These are phyloP conservation scores for Brachyhypopomus occidentalis DNA, from an alignment of 2,113 vertebrate genomes.

Conservation along the genomic window DNA sequence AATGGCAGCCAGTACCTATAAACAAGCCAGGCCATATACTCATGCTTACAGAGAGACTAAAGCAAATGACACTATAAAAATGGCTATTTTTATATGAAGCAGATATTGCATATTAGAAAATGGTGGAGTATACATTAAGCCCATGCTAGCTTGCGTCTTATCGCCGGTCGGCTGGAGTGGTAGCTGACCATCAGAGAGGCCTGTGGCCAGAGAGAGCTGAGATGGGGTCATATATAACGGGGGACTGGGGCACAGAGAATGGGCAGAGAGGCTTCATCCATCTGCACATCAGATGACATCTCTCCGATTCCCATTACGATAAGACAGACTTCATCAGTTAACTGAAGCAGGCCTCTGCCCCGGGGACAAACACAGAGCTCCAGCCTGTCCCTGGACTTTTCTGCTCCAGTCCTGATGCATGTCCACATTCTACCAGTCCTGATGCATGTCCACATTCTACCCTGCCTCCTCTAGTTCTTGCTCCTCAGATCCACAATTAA, in stretches of 20 bases:
- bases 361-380: too few species aligned
- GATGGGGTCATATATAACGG: conserved; percentile 69
- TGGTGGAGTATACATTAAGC: conserved; percentile 28
- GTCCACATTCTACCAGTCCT: too few species aligned
- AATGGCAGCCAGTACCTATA: too few species aligned
- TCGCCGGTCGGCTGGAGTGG: conserved; percentile 44
- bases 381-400: too few species aligned
- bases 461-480: too few species aligned
- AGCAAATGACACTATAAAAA: too few species aligned
- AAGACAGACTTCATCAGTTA: conserved; percentile 49
- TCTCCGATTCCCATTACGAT: conserved; percentile 68
- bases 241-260: conserved; percentile 58
- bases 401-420: too few species aligned
- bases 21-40: too few species aligned
- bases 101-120: background rate
- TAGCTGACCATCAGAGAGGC: conserved; percentile 32
- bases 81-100: background rate
- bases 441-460: too few species aligned
- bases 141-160: conserved; percentile 59
- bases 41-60: too few species aligned
- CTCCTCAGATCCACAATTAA: too few species aligned
- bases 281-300: conserved; percentile 63
- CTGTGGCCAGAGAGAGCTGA: conserved; percentile 36
- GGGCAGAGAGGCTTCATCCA: conserved; percentile 61
- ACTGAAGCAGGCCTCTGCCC: background rate